phyloP scores from a whole-genome alignment of 2,113 vertebrate species.

The Polypterus bichir region DNA sequence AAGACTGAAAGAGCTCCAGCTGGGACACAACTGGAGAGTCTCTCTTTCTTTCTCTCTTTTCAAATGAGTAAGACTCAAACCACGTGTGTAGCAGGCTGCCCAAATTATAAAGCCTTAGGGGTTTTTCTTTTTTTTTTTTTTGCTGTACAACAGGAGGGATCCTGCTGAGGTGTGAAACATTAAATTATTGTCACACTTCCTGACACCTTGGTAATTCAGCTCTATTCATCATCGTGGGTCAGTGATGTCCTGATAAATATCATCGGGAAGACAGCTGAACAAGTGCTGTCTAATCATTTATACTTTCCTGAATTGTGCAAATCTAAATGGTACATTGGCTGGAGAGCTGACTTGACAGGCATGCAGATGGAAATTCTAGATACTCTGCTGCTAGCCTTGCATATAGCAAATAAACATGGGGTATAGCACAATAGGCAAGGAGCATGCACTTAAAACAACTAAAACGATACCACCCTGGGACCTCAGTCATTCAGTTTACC shows the following conservation, averaged over 20 bases:
- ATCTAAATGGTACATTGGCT: too few species aligned
- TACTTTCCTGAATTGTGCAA: too few species aligned
- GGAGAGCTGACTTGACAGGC: too few species aligned
- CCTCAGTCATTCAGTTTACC: too few species aligned
- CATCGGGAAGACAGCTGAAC: slow-evolving; percentile 32
- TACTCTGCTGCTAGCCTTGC: too few species aligned
- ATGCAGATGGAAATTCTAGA: too few species aligned
- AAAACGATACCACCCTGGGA: too few species aligned
- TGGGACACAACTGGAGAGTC: slow-evolving; percentile 26
- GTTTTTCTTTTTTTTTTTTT: slow-evolving; percentile 14
- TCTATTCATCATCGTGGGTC: slow-evolving; percentile 45
- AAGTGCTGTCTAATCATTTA: slow-evolving; percentile 6
- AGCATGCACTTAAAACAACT: too few species aligned
- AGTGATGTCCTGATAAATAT: slow-evolving; percentile 45
- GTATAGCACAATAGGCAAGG: too few species aligned
- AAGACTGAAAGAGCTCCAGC: slow-evolving; percentile 37
- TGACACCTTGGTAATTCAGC: slow-evolving; percentile 37
- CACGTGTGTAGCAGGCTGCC: slow-evolving; percentile 27
- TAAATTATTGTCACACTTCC: slow-evolving; percentile 23
- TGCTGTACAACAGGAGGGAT: slow-evolving; percentile 22
- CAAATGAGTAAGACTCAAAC: slow-evolving; percentile 29
- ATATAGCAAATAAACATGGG: too few species aligned
- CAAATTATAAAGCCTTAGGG: slow-evolving; percentile 33
- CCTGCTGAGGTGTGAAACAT: slow-evolving; percentile 23
- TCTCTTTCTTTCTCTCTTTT: background rate